Conservation (phyloP, 2,797 vertebrate genomes). For the Spinus pinus region DNA sequence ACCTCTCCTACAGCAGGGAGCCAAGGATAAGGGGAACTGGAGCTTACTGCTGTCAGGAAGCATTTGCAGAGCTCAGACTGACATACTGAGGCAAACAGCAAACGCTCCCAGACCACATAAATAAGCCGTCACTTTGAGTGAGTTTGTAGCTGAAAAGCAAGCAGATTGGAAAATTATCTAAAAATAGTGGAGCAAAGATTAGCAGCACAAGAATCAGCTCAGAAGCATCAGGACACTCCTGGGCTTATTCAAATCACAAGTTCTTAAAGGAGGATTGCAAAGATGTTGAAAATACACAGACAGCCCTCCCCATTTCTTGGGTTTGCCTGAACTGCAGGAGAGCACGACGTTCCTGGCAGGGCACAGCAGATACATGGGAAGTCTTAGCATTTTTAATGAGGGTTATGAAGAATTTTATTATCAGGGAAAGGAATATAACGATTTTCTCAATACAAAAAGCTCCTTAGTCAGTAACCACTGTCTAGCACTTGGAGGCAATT, state of each 20-base stretch:
- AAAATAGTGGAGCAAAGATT: conserved; percentile 55
- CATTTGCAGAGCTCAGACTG: neutral
- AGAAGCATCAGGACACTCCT: conserved; percentile 30
- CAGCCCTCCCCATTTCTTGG: neutral
- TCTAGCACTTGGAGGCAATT: neutral
- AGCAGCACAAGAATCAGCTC: conserved; percentile 32
- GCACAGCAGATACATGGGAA: neutral
- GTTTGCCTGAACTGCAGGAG: neutral
- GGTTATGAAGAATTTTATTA: conserved; percentile 1
- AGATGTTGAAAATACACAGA: neutral
- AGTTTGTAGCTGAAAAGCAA: neutral
- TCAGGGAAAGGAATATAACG: neutral
- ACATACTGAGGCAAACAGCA: neutral
- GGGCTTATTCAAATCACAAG: conserved; percentile 26
- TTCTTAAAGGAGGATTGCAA: conserved; percentile 8
- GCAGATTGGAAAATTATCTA: conserved; percentile 34
- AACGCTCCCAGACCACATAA: neutral
- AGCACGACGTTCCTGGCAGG: neutral
- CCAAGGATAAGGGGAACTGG: neutral
- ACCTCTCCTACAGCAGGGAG: neutral
- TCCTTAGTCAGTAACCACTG: conserved; percentile 4
- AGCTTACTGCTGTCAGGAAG: neutral
- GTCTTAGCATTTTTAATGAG: conserved; percentile 30
- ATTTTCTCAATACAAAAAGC: conserved; percentile 4
- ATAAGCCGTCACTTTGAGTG: neutral